A percentile compares a stretch with the other conserved stretches of the same genome.
Conservation (phyloP, 2,797 vertebrate species). For the Sphenopsis melanotis region DNA sequence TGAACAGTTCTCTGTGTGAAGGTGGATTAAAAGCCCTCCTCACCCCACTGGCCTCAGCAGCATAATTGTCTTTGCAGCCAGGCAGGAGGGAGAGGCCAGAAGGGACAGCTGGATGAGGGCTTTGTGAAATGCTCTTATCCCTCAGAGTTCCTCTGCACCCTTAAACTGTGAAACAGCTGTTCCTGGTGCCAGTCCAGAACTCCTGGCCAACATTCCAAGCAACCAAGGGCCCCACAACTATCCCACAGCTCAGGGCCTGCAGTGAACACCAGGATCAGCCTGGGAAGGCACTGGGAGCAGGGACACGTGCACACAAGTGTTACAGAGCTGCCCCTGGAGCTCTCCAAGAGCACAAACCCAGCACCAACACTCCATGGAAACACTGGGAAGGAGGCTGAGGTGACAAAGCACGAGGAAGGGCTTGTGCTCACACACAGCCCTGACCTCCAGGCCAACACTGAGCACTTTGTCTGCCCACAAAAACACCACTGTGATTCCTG, state of each 20-base stretch:
- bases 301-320: fast-evolving
- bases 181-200: not conserved
- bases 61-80: not conserved
- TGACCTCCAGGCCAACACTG: not conserved
- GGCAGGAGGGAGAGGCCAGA: conserved; percentile 19
- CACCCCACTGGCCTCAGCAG: not conserved
- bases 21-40: not conserved
- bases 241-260: not conserved
- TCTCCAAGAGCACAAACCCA: not conserved
- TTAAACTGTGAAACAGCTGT: not conserved
- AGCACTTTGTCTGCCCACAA: not conserved
- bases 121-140: not conserved
- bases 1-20: not conserved
- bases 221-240: not conserved
- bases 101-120: not conserved
- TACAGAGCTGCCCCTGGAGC: not conserved
- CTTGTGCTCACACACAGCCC: not conserved
- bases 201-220: not conserved
- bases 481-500: not conserved
- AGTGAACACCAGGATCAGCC: not conserved
- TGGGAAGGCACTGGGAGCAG: not conserved
- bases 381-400: not conserved
- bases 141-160: conserved; percentile 3
- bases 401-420: not conserved
- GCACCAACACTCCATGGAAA: not conserved